phyloP scores from a whole-genome alignment of 2,113 vertebrate species.

The Sylvia atricapilla region DNA sequence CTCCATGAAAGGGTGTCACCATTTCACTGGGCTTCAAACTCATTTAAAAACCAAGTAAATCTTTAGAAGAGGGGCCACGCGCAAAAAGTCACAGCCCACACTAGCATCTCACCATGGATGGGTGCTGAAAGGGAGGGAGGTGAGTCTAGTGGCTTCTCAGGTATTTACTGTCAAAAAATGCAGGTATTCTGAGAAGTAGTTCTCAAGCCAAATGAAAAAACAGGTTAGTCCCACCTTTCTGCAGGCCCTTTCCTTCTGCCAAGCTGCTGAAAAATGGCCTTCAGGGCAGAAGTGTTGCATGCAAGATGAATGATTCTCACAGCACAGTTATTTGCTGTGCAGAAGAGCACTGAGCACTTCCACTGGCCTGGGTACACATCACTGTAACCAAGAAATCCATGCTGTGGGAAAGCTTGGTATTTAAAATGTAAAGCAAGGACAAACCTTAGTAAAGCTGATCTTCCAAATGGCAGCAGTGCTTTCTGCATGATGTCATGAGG shows the following conservation, averaged over 20 bases:
- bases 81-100: accelerated
- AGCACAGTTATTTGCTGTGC: accelerated
- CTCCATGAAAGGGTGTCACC: background rate
- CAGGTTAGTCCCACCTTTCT: no score
- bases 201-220: background rate
- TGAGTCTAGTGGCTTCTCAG: accelerated
- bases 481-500: background rate
- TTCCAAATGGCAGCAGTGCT: background rate
- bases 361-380: no score
- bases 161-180: background rate
- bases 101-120: accelerated
- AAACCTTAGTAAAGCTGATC: background rate
- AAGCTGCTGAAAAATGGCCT: background rate
- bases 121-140: accelerated
- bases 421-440: background rate
- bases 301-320: background rate
- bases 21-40: background rate
- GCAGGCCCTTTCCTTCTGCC: background rate
- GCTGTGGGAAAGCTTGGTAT: background rate
- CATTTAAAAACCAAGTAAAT: background rate
- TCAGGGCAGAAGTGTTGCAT: accelerated
- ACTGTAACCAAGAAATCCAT: background rate
- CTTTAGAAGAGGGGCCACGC: background rate
- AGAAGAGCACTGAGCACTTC: background rate
- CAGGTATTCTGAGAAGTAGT: background rate